Conservation (phyloP, 2,797 vertebrate species). For the Myotis myotis region DNA sequence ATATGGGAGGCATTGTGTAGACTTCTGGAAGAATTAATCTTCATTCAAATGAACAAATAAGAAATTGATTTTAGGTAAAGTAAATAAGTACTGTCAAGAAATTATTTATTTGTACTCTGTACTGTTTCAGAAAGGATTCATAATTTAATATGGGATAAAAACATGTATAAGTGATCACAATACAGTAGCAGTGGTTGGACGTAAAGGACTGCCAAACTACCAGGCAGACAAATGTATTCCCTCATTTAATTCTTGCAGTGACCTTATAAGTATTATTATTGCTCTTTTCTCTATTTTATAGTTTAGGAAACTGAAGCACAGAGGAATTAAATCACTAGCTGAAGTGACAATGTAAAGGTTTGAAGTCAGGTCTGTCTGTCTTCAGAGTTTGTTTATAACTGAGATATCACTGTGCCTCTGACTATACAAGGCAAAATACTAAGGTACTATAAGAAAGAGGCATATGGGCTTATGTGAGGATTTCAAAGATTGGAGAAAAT, state of each 20-base stretch:
- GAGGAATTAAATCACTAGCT: neutral
- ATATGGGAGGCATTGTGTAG: neutral
- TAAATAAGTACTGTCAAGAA: neutral
- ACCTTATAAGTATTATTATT: neutral
- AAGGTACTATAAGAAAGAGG: neutral
- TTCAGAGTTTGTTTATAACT: neutral
- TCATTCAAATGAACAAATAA: conserved; percentile 5
- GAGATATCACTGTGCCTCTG: neutral
- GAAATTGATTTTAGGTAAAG: neutral
- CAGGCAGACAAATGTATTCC: neutral
- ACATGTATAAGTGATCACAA: neutral
- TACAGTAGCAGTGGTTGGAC: neutral
- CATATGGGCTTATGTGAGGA: neutral
- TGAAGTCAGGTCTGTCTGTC: neutral
- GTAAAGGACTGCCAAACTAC: neutral
- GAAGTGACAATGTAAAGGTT: neutral
- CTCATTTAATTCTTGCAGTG: neutral
- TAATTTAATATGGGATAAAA: neutral
- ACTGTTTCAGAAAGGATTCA: conserved; percentile 38
- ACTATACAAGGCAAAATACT: neutral
- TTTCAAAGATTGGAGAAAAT: neutral
- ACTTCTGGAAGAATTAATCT: conserved; percentile 40
- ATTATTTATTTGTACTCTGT: neutral
- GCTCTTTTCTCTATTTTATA: neutral
- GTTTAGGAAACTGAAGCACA: neutral